Base-by-base conservation (phyloP, 2,888 invertebrate genomes). In the Phragmatobia fuliginosa region DNA sequence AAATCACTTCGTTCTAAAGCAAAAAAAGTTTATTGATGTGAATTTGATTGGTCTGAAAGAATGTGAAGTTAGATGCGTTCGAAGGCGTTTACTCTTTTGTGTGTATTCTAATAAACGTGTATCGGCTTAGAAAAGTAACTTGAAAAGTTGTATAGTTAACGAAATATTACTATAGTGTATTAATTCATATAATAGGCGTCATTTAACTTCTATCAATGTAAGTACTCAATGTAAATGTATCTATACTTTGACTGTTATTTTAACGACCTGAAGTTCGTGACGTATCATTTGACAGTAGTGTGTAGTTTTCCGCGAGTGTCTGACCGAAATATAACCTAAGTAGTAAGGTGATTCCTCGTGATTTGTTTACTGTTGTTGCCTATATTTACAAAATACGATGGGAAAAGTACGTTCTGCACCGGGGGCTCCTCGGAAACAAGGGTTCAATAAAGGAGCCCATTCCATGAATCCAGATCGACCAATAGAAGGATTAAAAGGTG, bases 401-500 rank as follows among this genome's bases (percentile, higher is more conserved):
- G 97, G 97, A 52, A 98, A 98, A 95, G 96, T 97, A 77, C 96
- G 97, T 71, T 97, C 97, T 72, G 92, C 96, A 1, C 90, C 96
- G 85, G 97, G 97, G 67, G 95, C 97, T 41, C 98, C 98, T 94
- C 97, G 98, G 18, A 98, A 97, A 86, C 97, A 98, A 95, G 97
- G 98, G 65, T 96, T 98, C 86, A 98, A 98, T 87, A 97, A 96
- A 86, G 98, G 98, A 49, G 97, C 96, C 49, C 99, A 99, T 94
- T 99, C 99, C 68, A 98, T 99, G 98, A 99, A 99, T 91, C 99
- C 99, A 32, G 98, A 99, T 80, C 96, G 99, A 66, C 95, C 97
- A 21, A 96, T 95, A 25, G 97, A 97, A 84, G 97, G 97, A 1
- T 93, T 98, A 68, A 98, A 98, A 93, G 98, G 98, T 67, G 98